Evolutionary conservation across 2,113 vertebrate species (phyloP), one percentile per base, ranked within the genome.

Genomic region (Neolamprologus tretocephalus): DNA sequence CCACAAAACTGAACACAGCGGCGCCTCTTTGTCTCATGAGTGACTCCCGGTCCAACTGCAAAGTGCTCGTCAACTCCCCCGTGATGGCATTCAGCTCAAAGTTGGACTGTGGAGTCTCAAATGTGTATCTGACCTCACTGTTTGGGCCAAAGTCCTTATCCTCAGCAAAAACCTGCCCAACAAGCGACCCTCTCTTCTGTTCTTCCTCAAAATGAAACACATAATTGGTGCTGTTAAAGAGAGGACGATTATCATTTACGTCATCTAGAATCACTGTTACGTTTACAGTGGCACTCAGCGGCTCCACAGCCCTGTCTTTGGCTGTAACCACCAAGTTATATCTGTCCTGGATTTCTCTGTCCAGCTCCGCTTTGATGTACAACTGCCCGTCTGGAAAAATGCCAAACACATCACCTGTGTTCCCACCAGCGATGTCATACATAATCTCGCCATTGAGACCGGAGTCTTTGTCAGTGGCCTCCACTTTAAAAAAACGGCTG

Each of bases 151-250:
- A 98, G 92, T 99, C 99, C 93, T 97, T 99, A 93, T 99, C 99
- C 78, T 97, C 96, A 1, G 98, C 98, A 82, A 95, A 98, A 81
- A 99, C 97, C 88, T 93, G 96, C 79, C 99, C 99, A 4, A 98
- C 98, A 8, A 93, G 93, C 0, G 98, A 98, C 2, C 98, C 98
- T n/a, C 97, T 96, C 40, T 79, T 93, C 94, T 98, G 97, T 79
- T 99, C 99, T 81, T 99, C 99, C 89, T 98, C 97, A 90, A 99
- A 98, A 84, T 97, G 97, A 94, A 99, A 99, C 7, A 98, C 97
- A 4, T 99, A 99, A 93, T 97, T 99, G 13, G 98, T 99, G 90
- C 98, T 99, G 94, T 99, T 98, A 87, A 99, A 99, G 42, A 99
- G 95, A 4, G 99, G 99, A 1, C 98, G 97, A 54, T 99, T 99